Base-by-base conservation (phyloP, 2,888 invertebrate species). In the Monochamus alternatus region DNA sequence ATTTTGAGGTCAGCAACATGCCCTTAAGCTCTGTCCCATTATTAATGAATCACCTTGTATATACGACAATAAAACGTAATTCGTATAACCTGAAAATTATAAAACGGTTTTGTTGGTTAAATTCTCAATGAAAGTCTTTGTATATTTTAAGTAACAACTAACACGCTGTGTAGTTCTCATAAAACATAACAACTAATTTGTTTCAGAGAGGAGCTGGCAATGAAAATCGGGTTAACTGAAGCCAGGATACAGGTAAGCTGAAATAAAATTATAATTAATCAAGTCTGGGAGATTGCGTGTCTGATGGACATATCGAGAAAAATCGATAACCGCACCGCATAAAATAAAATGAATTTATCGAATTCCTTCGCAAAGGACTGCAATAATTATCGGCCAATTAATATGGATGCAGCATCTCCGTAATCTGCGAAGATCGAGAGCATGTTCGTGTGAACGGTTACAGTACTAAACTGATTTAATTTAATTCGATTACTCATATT, bases 201-300 rank as follows among this genome's bases (percentile, higher is more conserved):
- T 93, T 95, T 75, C 95, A 96, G 98, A 90, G 96, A 97, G 90
- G 97, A 97, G 89, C 91, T 97, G 78, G 97, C 97, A 52, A 96
- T 97, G 95, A 97, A 97, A 91, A 97, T 97, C 86, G 97, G 97
- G 85, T 91, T 97, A 83, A 97, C 97, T 65, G 97, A 97, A 92
- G 97, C 97, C 75, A 92, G 97, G 88, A 97, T 97, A 90, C 97
- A 97, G 94, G 97, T 97, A 91, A 91, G 91, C 75, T 32, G 44
- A 73, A 65, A 69, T 66, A 47, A 43, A 14, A 47, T 71, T 38
- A 64, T 51, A 12, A 71, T 65, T 62, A 71, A 71, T 71, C 31
- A 59, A 44, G 60, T 14, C 52, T 67, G 14, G 51, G 30, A 59
- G 47, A 43, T 74, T 70, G 70, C 76, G 67, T 71, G 71, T 67